These are phyloP conservation scores for Heliconius nattereri DNA, from an alignment of 1,140 invertebrate species.

Conservation along the genomic window DNA sequence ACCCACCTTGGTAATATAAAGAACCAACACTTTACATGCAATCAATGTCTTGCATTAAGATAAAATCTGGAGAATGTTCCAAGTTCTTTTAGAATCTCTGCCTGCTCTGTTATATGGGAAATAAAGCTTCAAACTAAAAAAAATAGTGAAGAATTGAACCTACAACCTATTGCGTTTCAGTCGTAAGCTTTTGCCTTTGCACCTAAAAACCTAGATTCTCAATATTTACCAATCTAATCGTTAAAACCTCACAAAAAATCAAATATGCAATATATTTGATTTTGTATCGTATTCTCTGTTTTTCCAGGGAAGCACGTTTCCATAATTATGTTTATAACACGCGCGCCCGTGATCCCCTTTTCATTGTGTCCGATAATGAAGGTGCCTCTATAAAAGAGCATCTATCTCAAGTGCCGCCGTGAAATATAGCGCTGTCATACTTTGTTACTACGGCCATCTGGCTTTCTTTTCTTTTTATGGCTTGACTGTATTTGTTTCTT, in stretches of 20 bases:
- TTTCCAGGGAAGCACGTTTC: slow-evolving; percentile 35
- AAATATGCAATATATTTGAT: neutral
- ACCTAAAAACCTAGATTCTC: neutral
- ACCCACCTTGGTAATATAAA: too few species aligned
- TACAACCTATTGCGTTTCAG: too few species aligned
- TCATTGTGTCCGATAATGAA: slow-evolving; percentile 42
- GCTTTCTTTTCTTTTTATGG: slow-evolving; percentile 7
- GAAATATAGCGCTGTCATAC: slow-evolving; percentile 22
- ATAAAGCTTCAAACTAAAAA: too few species aligned
- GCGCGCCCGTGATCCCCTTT: slow-evolving; percentile 36
- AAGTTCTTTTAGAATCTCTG: too few species aligned
- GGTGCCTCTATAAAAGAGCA: slow-evolving; percentile 36
- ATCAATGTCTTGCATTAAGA: too few species aligned
- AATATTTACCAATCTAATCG: neutral
- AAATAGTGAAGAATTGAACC: too few species aligned
- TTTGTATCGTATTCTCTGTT: slow-evolving; percentile 25
- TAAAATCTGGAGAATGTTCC: too few species aligned
- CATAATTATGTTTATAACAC: slow-evolving; percentile 40
- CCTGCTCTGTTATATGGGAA: too few species aligned
- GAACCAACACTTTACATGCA: too few species aligned
- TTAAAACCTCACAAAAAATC: neutral
- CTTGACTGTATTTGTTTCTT: neutral
- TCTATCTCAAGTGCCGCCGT: slow-evolving; percentile 31
- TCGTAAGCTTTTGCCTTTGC: too few species aligned
- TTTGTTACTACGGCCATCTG: slow-evolving; percentile 9